Evolutionary conservation across 2,797 vertebrate species (phyloP).

Genomic region (Otus scops): DNA sequence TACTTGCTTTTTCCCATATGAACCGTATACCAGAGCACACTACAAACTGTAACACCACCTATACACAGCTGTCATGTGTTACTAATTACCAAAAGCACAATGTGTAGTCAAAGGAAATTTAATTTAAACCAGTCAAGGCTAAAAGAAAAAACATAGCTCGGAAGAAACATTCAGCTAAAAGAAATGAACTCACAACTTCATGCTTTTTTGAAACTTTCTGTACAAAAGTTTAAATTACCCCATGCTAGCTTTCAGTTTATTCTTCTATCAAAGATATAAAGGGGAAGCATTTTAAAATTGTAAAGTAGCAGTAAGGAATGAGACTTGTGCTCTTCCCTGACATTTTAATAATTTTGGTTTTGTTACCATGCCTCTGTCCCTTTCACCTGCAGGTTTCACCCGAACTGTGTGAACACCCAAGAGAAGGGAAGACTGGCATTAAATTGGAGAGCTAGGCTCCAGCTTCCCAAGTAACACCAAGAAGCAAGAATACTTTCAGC

Average conservation of each 20-base stretch:
- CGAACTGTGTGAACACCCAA: neutral
- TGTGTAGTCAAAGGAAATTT: neutral
- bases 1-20: neutral
- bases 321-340: neutral
- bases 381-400: neutral
- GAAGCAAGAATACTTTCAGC: neutral
- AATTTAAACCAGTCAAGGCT: neutral
- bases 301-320: neutral
- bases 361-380: neutral
- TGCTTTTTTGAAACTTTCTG: neutral
- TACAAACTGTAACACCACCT: neutral
- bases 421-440: neutral
- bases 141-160: neutral
- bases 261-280: neutral
- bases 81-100: neutral
- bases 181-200: neutral
- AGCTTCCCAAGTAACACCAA: neutral
- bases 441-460: neutral
- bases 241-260: neutral
- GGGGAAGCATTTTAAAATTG: neutral
- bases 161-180: neutral
- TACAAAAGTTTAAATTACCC: neutral
- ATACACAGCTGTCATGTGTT: neutral
- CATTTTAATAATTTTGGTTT: neutral
- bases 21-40: neutral